A percentile compares a stretch with the other conserved stretches of the same genome.
Evolutionary conservation across 1,140 invertebrate species (phyloP).

Genomic region (Cyclina sinensis): DNA sequence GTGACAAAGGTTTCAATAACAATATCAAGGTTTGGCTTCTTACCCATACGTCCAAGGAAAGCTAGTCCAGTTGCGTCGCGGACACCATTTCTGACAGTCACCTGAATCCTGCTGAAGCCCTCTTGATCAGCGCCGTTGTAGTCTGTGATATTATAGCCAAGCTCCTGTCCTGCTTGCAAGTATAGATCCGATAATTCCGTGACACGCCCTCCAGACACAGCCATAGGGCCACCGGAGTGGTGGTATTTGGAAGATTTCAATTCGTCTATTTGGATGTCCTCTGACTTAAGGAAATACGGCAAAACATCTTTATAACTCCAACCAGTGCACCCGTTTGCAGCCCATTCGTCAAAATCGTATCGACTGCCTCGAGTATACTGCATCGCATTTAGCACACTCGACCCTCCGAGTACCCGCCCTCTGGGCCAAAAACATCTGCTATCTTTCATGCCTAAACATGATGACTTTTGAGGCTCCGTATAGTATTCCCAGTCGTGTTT

Average conservation of each 20-base stretch:
- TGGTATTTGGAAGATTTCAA: slow-evolving; percentile 71
- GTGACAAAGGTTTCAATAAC: slow-evolving; percentile 25
- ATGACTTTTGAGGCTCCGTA: slow-evolving; percentile 92
- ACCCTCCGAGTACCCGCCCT: slow-evolving; percentile 90
- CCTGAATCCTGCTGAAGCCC: slow-evolving; percentile 27
- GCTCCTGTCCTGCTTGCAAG: slow-evolving; percentile 74
- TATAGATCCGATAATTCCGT: slow-evolving; percentile 74
- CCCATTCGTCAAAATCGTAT: slow-evolving; percentile 97
- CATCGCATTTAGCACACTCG: slow-evolving; percentile 98
- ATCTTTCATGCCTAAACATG: slow-evolving; percentile 6
- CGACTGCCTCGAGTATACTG: slow-evolving; percentile 96
- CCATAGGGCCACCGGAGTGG: slow-evolving; percentile 72
- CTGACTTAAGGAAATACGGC: slow-evolving; percentile 88
- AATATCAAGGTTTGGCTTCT: slow-evolving; percentile 48
- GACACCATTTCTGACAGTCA: slow-evolving; percentile 28
- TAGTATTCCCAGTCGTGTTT: slow-evolving; percentile 96
- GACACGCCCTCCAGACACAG: slow-evolving; percentile 68
- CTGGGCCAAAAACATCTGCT: slow-evolving; percentile 68
- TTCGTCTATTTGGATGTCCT: slow-evolving; percentile 84
- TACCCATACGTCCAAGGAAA: slow-evolving; percentile 15
- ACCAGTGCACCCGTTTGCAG: slow-evolving; percentile 94
- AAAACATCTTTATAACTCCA: slow-evolving; percentile 94
- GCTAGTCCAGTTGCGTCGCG: neutral
- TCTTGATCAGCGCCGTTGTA: slow-evolving; percentile 68
- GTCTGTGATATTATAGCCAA: slow-evolving; percentile 85